These are phyloP conservation scores for Reticulitermes lucifugus DNA, from an alignment of 2,888 invertebrate species.

Conservation along the genomic window DNA sequence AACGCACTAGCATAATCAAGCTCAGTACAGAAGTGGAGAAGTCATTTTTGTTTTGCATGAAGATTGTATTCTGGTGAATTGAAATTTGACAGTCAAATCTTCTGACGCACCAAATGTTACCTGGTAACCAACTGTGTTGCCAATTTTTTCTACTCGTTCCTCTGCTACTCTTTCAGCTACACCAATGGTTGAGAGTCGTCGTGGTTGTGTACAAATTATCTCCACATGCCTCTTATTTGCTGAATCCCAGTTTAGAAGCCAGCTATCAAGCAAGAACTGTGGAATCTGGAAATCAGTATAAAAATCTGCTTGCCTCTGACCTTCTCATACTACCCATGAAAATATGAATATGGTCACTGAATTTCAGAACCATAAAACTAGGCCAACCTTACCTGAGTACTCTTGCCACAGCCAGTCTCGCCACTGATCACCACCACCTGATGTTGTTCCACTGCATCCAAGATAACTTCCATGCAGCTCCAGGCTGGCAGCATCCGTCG, in stretches of 20 bases:
- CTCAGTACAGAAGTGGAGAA: too few species aligned
- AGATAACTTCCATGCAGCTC: slow-evolving; percentile 75
- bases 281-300: slow-evolving; percentile 72
- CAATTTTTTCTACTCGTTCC: slow-evolving; percentile 84
- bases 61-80: too few species aligned
- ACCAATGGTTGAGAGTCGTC: slow-evolving; percentile 91
- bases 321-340: background rate
- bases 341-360: background rate
- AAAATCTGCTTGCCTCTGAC: background rate
- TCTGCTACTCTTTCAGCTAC: slow-evolving; percentile 92
- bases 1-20: too few species aligned
- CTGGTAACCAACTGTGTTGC: slow-evolving; percentile 81
- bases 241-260: slow-evolving; percentile 67
- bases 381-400: slow-evolving; percentile 71
- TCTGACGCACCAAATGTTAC: slow-evolving; percentile 61
- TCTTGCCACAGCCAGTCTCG: slow-evolving; percentile 88
- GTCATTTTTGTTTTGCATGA: too few species aligned
- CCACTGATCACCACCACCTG: slow-evolving; percentile 81
- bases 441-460: slow-evolving; percentile 72
- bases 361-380: background rate
- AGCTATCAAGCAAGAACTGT: slow-evolving; percentile 91
- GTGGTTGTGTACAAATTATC: slow-evolving; percentile 92
- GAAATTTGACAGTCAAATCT: too few species aligned
- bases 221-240: slow-evolving; percentile 74
- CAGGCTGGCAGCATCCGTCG: slow-evolving; percentile 80